These are phyloP conservation scores for Drosophila auraria DNA, from an alignment of 1,140 invertebrate species.

Conservation along the genomic window DNA sequence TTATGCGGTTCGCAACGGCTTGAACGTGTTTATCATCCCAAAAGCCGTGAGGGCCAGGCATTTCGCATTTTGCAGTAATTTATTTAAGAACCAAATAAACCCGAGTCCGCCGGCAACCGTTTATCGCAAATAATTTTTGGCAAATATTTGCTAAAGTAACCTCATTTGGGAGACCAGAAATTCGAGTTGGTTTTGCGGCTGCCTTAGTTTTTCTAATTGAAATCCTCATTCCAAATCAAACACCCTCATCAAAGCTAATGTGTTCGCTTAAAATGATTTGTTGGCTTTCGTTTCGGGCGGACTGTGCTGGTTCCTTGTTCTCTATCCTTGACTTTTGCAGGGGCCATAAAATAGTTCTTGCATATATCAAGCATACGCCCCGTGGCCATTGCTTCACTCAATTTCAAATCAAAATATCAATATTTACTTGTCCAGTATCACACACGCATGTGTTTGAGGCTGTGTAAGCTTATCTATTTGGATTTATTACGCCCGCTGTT, in stretches of 20 bases:
- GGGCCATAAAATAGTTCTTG: constrained; percentile 11
- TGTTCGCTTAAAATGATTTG: constrained; percentile 64
- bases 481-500: constrained; percentile 46
- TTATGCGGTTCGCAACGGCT: constrained; percentile 70
- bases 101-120: constrained; percentile 36
- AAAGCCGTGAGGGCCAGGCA: constrained; percentile 34
- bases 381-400: constrained; percentile 34
- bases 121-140: constrained; percentile 70
- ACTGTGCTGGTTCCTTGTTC: background rate
- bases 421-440: constrained; percentile 55
- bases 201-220: constrained; percentile 44
- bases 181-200: constrained; percentile 29
- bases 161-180: constrained; percentile 33
- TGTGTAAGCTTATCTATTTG: constrained; percentile 44
- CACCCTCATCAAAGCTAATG: constrained; percentile 58
- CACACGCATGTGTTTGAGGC: constrained; percentile 1
- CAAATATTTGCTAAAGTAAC: constrained; percentile 65
- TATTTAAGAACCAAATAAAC: constrained; percentile 74
- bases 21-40: constrained; percentile 78
- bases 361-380: constrained; percentile 34
- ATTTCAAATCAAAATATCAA: constrained; percentile 75
- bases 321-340: constrained; percentile 6
- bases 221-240: constrained; percentile 24
- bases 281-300: constrained; percentile 37
- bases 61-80: constrained; percentile 54